phyloP scores from a whole-genome alignment of 2,888 invertebrate genomes.

The Synanthedon vespiformis region DNA sequence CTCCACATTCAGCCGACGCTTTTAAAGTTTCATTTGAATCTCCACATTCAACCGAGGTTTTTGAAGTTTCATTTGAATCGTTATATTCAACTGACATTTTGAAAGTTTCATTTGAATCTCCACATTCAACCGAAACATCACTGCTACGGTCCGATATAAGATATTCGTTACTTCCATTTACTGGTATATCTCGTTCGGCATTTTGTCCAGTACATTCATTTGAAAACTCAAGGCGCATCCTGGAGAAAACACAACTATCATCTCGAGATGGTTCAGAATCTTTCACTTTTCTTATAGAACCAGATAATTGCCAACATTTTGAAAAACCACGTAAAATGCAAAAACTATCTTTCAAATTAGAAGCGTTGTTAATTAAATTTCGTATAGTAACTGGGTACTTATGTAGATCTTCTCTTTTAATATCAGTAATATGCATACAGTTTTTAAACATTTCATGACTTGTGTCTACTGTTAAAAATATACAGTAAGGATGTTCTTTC shows the following conservation, averaged over 20 bases:
- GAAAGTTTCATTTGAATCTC: neutral
- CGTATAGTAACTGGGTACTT: slow-evolving; percentile 48
- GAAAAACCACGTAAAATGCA: slow-evolving; percentile 50
- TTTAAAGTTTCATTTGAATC: neutral
- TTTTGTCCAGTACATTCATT: too few species aligned
- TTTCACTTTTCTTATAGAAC: slow-evolving; percentile 39
- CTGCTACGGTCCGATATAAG: neutral
- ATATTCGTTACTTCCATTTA: neutral
- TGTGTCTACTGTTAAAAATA: slow-evolving; percentile 44
- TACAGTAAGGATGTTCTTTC: slow-evolving; percentile 34
- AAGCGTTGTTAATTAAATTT: slow-evolving; percentile 42
- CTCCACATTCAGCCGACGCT: neutral
- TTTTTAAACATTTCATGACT: slow-evolving; percentile 30
- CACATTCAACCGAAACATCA: neutral
- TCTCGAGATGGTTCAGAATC: slow-evolving; percentile 6
- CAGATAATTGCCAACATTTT: slow-evolving; percentile 55
- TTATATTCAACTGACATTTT: neutral
- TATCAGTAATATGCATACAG: slow-evolving; percentile 46
- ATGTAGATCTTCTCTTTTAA: slow-evolving; percentile 35
- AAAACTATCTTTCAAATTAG: slow-evolving; percentile 40
- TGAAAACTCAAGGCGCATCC: too few species aligned
- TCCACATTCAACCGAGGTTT: neutral
- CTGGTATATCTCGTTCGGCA: neutral
- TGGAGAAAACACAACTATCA: too few species aligned
- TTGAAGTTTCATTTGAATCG: neutral